A percentile compares a stretch with the other conserved stretches of the same genome.
Evolutionary conservation across 2,888 invertebrate species (phyloP).

Genomic region (Cerceris ruficornis): DNA sequence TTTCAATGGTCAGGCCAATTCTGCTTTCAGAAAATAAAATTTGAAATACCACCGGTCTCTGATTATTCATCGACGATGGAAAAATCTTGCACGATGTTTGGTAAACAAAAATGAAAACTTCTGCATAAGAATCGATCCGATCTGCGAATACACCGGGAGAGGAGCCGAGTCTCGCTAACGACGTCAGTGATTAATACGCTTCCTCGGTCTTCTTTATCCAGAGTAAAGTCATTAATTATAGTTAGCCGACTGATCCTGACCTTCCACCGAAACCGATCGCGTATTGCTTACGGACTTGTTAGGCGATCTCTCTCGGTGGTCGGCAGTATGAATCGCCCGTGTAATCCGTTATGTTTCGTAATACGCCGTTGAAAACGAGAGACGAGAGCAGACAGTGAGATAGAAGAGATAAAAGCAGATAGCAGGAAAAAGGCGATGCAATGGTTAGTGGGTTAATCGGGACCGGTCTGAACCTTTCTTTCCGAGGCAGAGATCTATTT

Average conservation of each 20-base stretch:
- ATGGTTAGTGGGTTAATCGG: slow-evolving; percentile 2
- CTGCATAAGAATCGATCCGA: neutral
- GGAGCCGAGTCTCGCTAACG: neutral
- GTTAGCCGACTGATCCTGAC: slow-evolving; percentile 21
- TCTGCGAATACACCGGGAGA: too few species aligned
- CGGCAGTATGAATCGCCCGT: neutral
- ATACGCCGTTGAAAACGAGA: neutral
- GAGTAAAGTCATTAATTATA: slow-evolving; percentile 27
- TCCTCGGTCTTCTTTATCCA: neutral
- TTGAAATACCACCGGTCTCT: too few species aligned
- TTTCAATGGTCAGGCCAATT: too few species aligned
- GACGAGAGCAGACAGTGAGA: neutral
- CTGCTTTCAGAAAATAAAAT: too few species aligned
- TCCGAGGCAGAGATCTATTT: neutral
- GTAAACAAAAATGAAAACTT: neutral
- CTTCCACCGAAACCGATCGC: slow-evolving; percentile 30
- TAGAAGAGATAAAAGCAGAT: too few species aligned
- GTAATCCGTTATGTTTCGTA: slow-evolving; percentile 1
- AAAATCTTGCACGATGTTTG: too few species aligned
- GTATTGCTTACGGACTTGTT: slow-evolving; percentile 22
- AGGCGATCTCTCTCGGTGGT: slow-evolving; percentile 18
- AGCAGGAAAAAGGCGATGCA: too few species aligned
- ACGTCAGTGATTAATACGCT: slow-evolving; percentile 5
- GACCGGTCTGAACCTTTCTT: neutral
- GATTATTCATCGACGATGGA: too few species aligned